Evolutionary conservation across 2,797 vertebrate genomes (phyloP), one percentile per base, ranked within the genome.

Genomic region (Clamator glandarius): DNA sequence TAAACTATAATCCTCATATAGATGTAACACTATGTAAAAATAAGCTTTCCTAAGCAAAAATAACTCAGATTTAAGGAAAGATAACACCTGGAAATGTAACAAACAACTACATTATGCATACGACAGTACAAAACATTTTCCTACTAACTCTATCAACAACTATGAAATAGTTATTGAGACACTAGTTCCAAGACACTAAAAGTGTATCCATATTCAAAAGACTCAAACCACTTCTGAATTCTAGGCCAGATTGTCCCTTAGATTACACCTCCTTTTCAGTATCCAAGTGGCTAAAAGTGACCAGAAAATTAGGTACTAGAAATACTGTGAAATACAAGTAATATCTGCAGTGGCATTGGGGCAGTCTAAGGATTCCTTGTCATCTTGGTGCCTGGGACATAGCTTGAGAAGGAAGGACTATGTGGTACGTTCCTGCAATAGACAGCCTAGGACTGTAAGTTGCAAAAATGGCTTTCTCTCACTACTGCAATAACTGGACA

Each of bases 371-470:
- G 28, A 25, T 36, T 79, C 12, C 11, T 36, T 44, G 23, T 17
- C 17, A 28, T 42, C 13, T 63, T 48, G 12, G 6, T 35, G 23
- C 5, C 7, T 10, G 8, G 15, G 29, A 7, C 0, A 1, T 33
- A 44, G 13, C 9, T 57, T 58, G 7, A 57, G 39, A 87, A 39
- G 6, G 39, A 9, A 55, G 21, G 7, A 63, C 5, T 16, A 4
- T 3, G 1, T 33, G 11, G 2, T 41, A 28, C 6, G 3, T 28
- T 20, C 15, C 8, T 66, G 24, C 48, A 62, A n/a, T 17, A 58
- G 19, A 39, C 9, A 61, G 16, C 3, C 9, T 28, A 12, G 28
- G 31, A 62, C 12, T 23, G 7, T 54, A 54, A 62, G 24, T 23
- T 70, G 11, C 39, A 81, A 74, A 90, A 81, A 46, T 31, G 3